phyloP scores from a whole-genome alignment of 2,797 vertebrate species.

The Dendrocincla tyrannina region DNA sequence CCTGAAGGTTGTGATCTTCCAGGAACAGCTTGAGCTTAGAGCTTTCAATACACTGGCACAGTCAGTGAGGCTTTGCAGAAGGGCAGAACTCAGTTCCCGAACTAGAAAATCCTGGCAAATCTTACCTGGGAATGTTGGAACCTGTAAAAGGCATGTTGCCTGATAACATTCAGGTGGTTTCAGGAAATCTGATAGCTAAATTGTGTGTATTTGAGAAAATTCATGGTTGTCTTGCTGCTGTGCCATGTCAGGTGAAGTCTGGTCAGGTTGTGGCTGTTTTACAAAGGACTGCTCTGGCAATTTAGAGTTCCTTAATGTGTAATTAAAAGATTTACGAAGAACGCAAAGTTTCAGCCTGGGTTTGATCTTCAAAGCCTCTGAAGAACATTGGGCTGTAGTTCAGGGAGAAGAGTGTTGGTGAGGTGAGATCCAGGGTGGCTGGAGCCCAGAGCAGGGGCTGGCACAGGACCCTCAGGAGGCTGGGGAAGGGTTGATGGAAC shows the following conservation, averaged over 20 bases:
- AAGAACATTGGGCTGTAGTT: background rate
- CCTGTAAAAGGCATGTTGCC: background rate
- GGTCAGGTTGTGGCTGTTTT: background rate
- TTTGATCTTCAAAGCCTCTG: background rate
- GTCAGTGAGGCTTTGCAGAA: background rate
- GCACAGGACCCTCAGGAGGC: background rate
- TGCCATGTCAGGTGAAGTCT: background rate
- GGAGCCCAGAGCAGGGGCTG: too few species aligned
- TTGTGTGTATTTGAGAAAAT: rapidly evolving
- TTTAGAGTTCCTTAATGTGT: background rate
- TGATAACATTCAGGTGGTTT: background rate
- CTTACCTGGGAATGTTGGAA: background rate
- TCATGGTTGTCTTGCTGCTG: rapidly evolving
- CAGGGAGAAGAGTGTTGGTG: background rate
- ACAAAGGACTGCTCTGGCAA: background rate
- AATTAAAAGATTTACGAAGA: background rate
- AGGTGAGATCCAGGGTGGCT: rapidly evolving
- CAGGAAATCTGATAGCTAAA: background rate
- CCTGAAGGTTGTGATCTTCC: background rate
- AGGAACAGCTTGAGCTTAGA: background rate
- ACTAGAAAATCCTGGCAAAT: background rate
- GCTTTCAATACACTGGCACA: background rate
- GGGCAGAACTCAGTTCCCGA: background rate
- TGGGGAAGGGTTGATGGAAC: too few species aligned
- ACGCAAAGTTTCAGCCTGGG: background rate